These are phyloP conservation scores for Tromatobia lineatoria DNA, from an alignment of 2,888 invertebrate genomes.

Conservation along the genomic window DNA sequence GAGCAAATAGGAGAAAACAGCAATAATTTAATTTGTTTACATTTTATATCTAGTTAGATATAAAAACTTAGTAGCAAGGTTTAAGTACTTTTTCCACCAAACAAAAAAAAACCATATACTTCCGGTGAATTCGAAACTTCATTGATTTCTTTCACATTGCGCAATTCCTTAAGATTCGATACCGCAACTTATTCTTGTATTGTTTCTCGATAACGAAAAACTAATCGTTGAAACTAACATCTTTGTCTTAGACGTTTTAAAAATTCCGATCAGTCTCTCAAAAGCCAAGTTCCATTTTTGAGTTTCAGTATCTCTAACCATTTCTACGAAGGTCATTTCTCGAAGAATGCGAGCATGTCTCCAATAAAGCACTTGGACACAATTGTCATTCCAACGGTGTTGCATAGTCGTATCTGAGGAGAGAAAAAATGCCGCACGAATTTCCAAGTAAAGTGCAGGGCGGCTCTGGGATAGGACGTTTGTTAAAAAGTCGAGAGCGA, in stretches of 20 bases:
- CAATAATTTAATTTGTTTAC: too few relatives aligned
- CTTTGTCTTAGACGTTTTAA: not conserved
- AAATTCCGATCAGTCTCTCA: not conserved
- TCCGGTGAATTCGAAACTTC: too few relatives aligned
- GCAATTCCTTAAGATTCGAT: too few relatives aligned
- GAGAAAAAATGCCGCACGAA: not conserved
- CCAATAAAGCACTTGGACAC: not conserved
- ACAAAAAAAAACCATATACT: too few relatives aligned
- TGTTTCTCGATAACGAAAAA: too few relatives aligned
- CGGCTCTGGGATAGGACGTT: not conserved
- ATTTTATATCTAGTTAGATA: too few relatives aligned
- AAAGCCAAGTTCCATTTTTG: not conserved
- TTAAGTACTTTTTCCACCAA: too few relatives aligned
- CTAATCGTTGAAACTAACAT: not conserved
- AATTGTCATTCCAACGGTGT: not conserved
- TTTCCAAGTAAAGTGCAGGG: constrained; percentile 40
- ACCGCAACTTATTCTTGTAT: too few relatives aligned
- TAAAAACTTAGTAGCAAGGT: too few relatives aligned
- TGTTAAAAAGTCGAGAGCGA: not conserved
- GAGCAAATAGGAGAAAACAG: too few relatives aligned
- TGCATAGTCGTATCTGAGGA: constrained; percentile 11
- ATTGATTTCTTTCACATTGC: too few relatives aligned
- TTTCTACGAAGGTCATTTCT: constrained; percentile 8
- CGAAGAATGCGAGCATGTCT: not conserved
- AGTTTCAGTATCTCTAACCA: not conserved